Base-by-base conservation (phyloP, 2,888 invertebrate genomes). In the Neoascia interrupta region DNA sequence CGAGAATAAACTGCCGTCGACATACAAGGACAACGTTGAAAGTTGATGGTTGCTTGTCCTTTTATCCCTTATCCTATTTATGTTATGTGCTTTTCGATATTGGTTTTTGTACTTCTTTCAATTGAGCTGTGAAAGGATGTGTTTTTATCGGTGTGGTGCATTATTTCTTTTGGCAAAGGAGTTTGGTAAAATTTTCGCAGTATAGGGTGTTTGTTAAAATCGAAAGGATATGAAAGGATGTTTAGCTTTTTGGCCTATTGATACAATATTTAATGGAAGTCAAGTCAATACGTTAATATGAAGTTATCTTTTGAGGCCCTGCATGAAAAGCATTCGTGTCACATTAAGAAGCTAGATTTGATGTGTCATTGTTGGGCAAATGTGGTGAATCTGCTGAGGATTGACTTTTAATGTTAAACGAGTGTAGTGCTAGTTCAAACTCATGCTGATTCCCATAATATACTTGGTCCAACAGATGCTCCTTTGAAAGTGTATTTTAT, bases 251-350 rank as follows among this genome's bases (percentile, higher is more conserved):
- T 45, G 34, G 15, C 11, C 11, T 19, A 28, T 36, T 10, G n/a
- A 21, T 6, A 47, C 21, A 18, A 8, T 21, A 34, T 45, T 31
- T 28, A 19, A 23, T 66, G 66, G 47, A 66, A 66, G 66, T 56
- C 66, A 56, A 66, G n/a, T n/a, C n/a, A n/a, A n/a, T 66, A 56
- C 45, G 28, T 66, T 66, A 66, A 66, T 66, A 47, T 45, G 28
- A 26, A 31, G 66, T 56, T 54, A 66, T 66, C 56, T 66, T 66
- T 66, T 47, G 66, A 39, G 16, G 54, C 54, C 47, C 47, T 66
- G 66, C 54, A 54, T 66, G 56, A 28, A 56, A 21, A 28, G 37
- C 56, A 47, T 45, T 54, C n/a, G n/a, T n/a, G n/a, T n/a, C n/a
- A n/a, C n/a, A n/a, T n/a, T n/a, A n/a, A n/a, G n/a, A n/a, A n/a